Conservation (phyloP, 2,797 vertebrate species). For the Pangasius macronema region DNA sequence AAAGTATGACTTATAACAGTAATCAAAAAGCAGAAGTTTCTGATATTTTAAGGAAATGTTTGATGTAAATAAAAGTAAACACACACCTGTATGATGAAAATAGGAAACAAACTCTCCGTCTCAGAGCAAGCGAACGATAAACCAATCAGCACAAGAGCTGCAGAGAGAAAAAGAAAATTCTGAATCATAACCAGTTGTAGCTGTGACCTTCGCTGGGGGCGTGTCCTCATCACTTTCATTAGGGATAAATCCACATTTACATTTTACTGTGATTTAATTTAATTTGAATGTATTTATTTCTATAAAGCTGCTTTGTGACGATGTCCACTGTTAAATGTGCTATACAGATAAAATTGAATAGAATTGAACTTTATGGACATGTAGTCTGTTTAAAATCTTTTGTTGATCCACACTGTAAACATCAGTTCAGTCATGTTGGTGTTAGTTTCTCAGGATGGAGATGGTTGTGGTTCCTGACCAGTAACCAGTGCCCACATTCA, state of each 20-base stretch:
- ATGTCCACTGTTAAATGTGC: no score
- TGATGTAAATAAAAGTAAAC: neutral
- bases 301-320: no score
- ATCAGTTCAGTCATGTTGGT: neutral
- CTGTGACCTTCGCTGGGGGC: neutral
- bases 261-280: neutral
- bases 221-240: neutral
- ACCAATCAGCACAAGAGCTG: slow-evolving; percentile 47
- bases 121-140: slow-evolving; percentile 39
- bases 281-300: no score
- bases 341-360: no score
- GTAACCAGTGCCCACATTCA: neutral
- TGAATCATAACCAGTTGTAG: neutral
- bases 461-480: no score
- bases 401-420: neutral
- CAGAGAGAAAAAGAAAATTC: neutral
- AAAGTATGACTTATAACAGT: neutral
- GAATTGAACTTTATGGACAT: no score
- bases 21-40: neutral
- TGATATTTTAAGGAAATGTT: neutral
- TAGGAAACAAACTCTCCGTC: slow-evolving; percentile 30
- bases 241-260: neutral
- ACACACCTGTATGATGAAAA: slow-evolving; percentile 54
- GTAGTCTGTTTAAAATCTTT: no score
- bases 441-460: no score